Conservation (phyloP, 2,113 vertebrate genomes). For the Pica pica region DNA sequence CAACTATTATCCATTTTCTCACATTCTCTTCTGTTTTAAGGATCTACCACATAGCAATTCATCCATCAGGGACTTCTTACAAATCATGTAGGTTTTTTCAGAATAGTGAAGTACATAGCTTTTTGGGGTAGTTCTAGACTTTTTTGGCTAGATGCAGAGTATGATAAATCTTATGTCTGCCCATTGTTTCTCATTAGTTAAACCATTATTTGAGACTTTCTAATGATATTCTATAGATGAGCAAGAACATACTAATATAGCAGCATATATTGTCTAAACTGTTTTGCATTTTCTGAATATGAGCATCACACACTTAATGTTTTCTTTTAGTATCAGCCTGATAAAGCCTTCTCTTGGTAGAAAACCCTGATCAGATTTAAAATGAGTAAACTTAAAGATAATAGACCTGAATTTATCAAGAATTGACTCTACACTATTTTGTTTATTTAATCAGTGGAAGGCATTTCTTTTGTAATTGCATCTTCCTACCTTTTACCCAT, state of each 20-base stretch:
- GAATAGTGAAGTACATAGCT: background rate
- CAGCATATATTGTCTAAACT: background rate
- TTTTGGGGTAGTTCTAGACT: background rate
- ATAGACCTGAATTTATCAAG: background rate
- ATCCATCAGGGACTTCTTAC: background rate
- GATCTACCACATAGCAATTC: background rate
- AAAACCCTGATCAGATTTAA: background rate
- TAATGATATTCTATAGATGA: background rate
- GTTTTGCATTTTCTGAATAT: background rate
- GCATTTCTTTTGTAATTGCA: background rate
- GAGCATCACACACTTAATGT: background rate
- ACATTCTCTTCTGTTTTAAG: background rate
- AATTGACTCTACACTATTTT: background rate
- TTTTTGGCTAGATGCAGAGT: background rate
- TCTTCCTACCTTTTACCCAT: background rate
- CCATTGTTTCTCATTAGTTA: background rate
- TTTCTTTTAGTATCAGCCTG: background rate
- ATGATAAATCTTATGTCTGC: background rate
- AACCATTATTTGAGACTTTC: background rate
- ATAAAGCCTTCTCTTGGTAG: background rate
- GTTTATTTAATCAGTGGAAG: background rate
- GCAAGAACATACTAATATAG: background rate
- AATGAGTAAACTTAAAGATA: background rate
- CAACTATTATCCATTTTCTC: background rate
- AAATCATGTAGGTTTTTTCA: background rate